Percentiles rank a stretch among this genome's conserved stretches.
phyloP scores from a whole-genome alignment of 2,888 invertebrate species.

The Drosophila gaucha region DNA sequence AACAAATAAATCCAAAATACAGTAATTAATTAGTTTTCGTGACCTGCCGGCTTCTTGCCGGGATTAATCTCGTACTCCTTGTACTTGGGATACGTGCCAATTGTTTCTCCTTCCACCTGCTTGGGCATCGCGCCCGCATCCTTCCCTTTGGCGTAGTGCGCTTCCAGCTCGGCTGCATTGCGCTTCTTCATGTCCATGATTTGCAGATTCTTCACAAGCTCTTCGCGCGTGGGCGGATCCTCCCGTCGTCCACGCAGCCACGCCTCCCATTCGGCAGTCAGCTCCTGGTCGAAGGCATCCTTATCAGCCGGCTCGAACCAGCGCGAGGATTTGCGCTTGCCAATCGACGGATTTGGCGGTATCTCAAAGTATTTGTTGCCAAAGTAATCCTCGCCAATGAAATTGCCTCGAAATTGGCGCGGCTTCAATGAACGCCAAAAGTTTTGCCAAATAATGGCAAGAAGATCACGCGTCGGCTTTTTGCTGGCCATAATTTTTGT shows the following conservation, averaged over 20 bases:
- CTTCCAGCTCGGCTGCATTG: constrained; percentile 90
- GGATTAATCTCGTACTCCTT: constrained; percentile 87
- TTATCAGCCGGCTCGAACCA: constrained; percentile 90
- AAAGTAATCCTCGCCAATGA: constrained; percentile 90
- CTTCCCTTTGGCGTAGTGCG: constrained; percentile 85
- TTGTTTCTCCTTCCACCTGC: constrained; percentile 84
- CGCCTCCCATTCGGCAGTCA: constrained; percentile 95
- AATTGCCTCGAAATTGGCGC: constrained; percentile 86
- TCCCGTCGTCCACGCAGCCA: constrained; percentile 91
- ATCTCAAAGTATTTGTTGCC: constrained; percentile 94
- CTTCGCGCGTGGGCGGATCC: constrained; percentile 90
- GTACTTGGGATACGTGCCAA: constrained; percentile 82
- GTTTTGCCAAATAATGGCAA: constrained; percentile 83
- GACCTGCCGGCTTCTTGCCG: constrained; percentile 69
- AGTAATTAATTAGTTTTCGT: background rate
- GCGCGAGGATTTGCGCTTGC: constrained; percentile 88
- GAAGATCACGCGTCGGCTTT: constrained; percentile 82
- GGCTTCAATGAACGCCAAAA: constrained; percentile 84
- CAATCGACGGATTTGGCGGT: constrained; percentile 87
- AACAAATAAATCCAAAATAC: constrained; percentile 41
- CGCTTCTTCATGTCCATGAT: constrained; percentile 90
- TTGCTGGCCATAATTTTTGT: constrained; percentile 63
- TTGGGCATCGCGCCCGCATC: constrained; percentile 63
- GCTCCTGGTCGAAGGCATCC: constrained; percentile 88
- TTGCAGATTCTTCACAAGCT: constrained; percentile 89